Percentiles rank a stretch among this genome's conserved stretches.
Evolutionary conservation across 2,113 vertebrate genomes (phyloP).

Genomic region (Eclectus roratus): DNA sequence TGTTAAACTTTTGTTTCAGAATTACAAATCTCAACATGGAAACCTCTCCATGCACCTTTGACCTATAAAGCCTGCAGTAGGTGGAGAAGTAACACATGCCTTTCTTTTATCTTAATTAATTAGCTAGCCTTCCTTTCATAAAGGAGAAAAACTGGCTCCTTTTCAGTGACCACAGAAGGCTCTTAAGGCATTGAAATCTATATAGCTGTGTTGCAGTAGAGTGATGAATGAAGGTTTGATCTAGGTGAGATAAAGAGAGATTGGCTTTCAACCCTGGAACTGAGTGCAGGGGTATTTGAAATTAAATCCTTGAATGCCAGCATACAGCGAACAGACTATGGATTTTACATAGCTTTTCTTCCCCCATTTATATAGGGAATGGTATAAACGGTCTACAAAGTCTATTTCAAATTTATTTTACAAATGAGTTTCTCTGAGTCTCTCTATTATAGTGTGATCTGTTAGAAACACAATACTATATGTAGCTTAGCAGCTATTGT

Average conservation of each 20-base stretch:
- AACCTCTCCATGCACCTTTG: neutral
- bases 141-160: neutral
- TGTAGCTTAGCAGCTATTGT: neutral
- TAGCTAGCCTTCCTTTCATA: neutral
- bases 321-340: neutral
- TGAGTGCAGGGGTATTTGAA: neutral
- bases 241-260: neutral
- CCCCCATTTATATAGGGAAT: neutral
- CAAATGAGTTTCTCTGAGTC: neutral
- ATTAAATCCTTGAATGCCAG: neutral
- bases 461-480: neutral
- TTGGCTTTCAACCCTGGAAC: slow-evolving; percentile 27
- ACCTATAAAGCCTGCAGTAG: neutral
- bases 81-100: neutral
- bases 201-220: neutral
- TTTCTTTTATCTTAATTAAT: slow-evolving; percentile 13
- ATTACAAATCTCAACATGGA: neutral
- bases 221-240: neutral
- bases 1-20: neutral
- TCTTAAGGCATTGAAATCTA: neutral
- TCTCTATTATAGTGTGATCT: neutral
- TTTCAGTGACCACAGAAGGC: slow-evolving; percentile 4
- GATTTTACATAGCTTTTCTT: neutral
- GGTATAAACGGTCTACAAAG: slow-evolving; percentile 4
- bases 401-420: slow-evolving; percentile 32